Base-by-base conservation (phyloP, 1,140 invertebrate species). In the Zaprionus kolodkinae region DNA sequence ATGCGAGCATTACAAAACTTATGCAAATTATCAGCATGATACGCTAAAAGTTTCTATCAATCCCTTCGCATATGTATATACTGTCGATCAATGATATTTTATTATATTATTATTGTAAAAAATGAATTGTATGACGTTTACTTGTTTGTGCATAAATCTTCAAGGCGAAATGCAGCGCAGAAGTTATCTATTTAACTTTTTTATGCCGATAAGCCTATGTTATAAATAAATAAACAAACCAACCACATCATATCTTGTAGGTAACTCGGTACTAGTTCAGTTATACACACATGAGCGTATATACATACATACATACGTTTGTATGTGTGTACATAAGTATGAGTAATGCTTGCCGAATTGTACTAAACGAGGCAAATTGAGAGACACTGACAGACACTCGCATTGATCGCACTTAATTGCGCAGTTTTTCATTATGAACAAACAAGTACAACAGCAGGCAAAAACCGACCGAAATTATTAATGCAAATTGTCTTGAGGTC, bases 211-310 rank as follows among this genome's bases (percentile, higher is more conserved):
- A 74, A 69, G 52, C 6, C 27, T 10, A 52, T 13, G 40, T 63
- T 74, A 74, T 69, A 69, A 74, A 74, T 66, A 66, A 66, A 66
- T 74, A 74, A 74, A 74, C 66, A 69, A 74, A 25, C 35, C 67
- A 74, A 25, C 35, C 67, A 3, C 60, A 61, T 67, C 64, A 72
- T 67, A 72, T 72, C 70, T 43, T 43, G 15, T 65, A n/a, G 52
- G 52, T 55, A 55, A 13, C 21, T 1, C n/a, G 25, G 30, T 55
- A 25, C 17, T 50, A 50, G 62, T 38, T 66, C 21, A 40, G 38
- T 25, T 15, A 43, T 30, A 57, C 61, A 50, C 1, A 50, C 17
- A 35, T 15, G 17, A 2, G 12, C 6, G 12, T 27, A 59, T 21
- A 9, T 52, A 1, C 27, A 7, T 40, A 59, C 52, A 45, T 55